A percentile compares a stretch with the other conserved stretches of the same genome.
Conservation (phyloP, 2,797 vertebrate species). For the Microctenopoma stevenorrisi region DNA sequence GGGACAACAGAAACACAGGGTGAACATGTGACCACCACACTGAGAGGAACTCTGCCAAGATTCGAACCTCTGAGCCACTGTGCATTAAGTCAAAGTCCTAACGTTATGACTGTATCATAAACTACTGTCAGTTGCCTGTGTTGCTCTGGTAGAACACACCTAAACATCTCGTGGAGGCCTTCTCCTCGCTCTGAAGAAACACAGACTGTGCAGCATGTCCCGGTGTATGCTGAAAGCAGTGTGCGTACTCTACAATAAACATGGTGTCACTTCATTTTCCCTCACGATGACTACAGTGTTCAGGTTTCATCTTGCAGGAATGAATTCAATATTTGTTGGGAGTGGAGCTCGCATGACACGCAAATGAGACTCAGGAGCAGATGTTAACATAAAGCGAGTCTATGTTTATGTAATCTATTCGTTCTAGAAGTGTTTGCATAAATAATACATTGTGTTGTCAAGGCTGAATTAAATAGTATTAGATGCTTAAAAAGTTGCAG, state of each 20-base stretch:
- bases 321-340: no score
- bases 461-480: not conserved
- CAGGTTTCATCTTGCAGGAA: no score
- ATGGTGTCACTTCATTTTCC: not conserved
- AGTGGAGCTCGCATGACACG: no score
- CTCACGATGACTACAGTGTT: not conserved
- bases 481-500: not conserved
- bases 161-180: not conserved
- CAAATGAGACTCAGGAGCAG: not conserved
- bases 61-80: constrained; percentile 7
- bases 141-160: constrained; percentile 2
- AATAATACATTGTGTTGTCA: not conserved
- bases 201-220: constrained; percentile 8
- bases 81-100: not conserved
- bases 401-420: no score
- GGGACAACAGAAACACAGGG: constrained; percentile 30
- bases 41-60: constrained; percentile 16
- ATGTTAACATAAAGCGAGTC: no score
- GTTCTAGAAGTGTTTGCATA: not conserved
- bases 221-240: not conserved
- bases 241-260: not conserved
- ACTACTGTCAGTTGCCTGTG: not conserved
- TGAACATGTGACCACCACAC: constrained; percentile 59
- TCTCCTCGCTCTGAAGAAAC: constrained; percentile 15
- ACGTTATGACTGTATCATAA: not conserved